phyloP scores from a whole-genome alignment of 2,113 vertebrate species.

The Cygnus atratus region DNA sequence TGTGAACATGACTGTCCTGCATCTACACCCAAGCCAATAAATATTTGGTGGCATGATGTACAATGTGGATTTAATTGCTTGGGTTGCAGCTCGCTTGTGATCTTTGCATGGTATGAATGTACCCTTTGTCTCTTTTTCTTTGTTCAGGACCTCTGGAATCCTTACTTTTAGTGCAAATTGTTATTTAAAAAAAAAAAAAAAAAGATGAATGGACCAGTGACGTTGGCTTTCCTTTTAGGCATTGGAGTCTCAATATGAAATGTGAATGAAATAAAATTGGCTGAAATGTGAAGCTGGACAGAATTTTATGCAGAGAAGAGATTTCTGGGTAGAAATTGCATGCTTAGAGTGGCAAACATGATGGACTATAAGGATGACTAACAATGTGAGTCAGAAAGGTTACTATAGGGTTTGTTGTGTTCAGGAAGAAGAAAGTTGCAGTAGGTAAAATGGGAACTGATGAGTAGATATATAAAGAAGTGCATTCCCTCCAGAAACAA shows the following conservation, averaged over 20 bases:
- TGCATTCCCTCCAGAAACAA: not conserved
- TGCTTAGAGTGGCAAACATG: not conserved
- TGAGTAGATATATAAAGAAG: not conserved
- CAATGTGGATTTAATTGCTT: not conserved
- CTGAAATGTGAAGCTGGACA: not conserved
- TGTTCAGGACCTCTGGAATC: not conserved
- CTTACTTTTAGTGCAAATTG: not conserved
- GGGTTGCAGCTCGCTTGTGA: not conserved
- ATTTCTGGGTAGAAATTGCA: not conserved
- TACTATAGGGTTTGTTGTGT: not conserved
- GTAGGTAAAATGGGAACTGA: not conserved
- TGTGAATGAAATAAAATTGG: not conserved
- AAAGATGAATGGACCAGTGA: not conserved
- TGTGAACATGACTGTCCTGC: not conserved
- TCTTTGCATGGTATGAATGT: not conserved
- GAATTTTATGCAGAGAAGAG: not conserved
- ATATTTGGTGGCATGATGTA: not conserved
- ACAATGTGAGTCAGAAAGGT: not conserved
- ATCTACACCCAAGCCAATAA: not conserved
- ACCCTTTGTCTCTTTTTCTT: not conserved
- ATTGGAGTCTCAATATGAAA: not conserved
- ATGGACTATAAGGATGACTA: no score
- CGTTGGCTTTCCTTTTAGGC: not conserved
- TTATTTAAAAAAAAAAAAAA: not conserved
- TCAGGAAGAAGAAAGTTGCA: not conserved